Conservation (phyloP, 2,113 vertebrate species). For the Aptenodytes forsteri region DNA sequence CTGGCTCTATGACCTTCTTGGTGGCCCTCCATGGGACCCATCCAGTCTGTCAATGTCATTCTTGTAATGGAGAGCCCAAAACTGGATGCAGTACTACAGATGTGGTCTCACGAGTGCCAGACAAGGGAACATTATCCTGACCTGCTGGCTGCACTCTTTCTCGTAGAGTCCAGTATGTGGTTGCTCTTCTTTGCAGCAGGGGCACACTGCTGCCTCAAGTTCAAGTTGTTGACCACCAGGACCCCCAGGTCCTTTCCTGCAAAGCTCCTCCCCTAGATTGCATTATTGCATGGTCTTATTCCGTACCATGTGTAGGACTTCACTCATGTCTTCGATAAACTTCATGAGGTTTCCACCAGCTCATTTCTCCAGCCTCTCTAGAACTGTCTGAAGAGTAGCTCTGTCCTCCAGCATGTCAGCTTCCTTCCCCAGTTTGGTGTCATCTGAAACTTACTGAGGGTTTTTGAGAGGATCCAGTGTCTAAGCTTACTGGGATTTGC, state of each 20-base stretch:
- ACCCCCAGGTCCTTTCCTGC: neutral
- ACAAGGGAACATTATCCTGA: neutral
- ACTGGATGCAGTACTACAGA: neutral
- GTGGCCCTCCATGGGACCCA: fast-evolving
- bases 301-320: neutral
- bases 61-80: neutral
- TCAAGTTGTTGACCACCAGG: neutral
- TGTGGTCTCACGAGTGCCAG: neutral
- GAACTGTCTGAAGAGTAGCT: neutral
- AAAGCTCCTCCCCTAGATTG: neutral
- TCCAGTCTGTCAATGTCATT: neutral
- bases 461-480: neutral
- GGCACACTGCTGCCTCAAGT: neutral
- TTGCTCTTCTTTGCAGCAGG: neutral
- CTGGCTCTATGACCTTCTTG: neutral
- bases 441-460: neutral
- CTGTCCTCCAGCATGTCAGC: neutral
- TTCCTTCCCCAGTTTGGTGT: neutral
- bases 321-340: neutral
- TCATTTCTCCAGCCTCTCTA: neutral
- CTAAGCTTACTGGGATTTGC: neutral
- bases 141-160: neutral
- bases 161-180: neutral
- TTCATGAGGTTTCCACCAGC: neutral
- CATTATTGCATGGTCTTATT: neutral